phyloP scores from a whole-genome alignment of 2,888 invertebrate genomes.

The Laspeyria flexula region DNA sequence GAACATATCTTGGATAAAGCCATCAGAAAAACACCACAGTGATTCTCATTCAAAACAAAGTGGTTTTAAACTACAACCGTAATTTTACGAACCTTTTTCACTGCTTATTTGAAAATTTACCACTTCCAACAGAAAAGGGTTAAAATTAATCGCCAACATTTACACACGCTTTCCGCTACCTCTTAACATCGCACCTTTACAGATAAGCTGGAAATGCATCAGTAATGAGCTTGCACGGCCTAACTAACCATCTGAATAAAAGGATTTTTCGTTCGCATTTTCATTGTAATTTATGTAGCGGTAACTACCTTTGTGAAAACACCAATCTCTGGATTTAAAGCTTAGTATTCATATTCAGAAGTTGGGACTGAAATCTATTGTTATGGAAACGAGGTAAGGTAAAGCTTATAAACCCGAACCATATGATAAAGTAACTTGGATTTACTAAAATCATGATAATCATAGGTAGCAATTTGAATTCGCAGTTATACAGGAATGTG shows the following conservation, averaged over 20 bases:
- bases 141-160: not conserved
- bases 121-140: too few species aligned
- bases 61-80: too few species aligned
- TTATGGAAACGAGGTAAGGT: conserved; percentile 3
- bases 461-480: not conserved
- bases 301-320: conserved; percentile 24
- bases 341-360: conserved; percentile 8
- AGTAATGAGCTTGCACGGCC: conserved; percentile 61
- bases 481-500: too few species aligned
- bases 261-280: conserved; percentile 40
- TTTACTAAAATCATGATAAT: not conserved
- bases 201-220: conserved; percentile 56
- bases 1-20: too few species aligned
- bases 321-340: conserved; percentile 12
- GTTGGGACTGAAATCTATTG: conserved; percentile 9
- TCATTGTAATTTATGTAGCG: conserved; percentile 36
- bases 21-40: too few species aligned
- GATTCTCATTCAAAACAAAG: too few species aligned
- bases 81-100: too few species aligned
- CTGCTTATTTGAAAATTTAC: too few species aligned
- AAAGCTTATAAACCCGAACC: not conserved
- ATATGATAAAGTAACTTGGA: conserved; percentile 2
- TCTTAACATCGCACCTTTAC: conserved; percentile 7
- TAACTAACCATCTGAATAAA: conserved; percentile 38
- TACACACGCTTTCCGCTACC: conserved; percentile 9